phyloP scores from a whole-genome alignment of 2,888 invertebrate genomes.

The Galeopsomyia nigrocyanea region DNA sequence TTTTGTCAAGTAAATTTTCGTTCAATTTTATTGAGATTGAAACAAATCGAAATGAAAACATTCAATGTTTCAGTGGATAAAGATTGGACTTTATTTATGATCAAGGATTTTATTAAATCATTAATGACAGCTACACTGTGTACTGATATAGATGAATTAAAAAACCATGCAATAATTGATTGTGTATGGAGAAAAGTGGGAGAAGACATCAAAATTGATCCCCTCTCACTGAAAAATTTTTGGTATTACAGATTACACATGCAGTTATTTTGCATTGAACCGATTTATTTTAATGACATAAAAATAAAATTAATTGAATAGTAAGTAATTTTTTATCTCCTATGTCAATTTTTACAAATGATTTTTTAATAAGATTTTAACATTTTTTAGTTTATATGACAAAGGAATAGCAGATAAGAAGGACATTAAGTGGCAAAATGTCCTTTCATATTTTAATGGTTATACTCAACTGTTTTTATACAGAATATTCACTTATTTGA shows the following conservation, averaged over 20 bases:
- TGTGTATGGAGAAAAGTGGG: conserved; percentile 59
- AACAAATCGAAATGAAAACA: background rate
- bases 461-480: conserved; percentile 54
- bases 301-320: conserved; percentile 62
- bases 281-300: conserved; percentile 57
- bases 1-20: background rate
- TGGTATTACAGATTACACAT: conserved; percentile 60
- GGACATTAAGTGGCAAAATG: conserved; percentile 57
- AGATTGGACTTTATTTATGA: conserved; percentile 52
- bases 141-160: conserved; percentile 48
- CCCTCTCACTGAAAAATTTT: conserved; percentile 50
- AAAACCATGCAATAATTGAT: conserved; percentile 51
- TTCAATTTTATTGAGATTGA: background rate
- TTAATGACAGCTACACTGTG: conserved; percentile 56
- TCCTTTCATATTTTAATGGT: conserved; percentile 58
- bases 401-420: conserved; percentile 50
- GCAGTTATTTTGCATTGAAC: conserved; percentile 58
- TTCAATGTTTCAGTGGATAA: conserved; percentile 1
- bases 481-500: conserved; percentile 49
- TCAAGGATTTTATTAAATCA: conserved; percentile 52
- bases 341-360: conserved; percentile 17
- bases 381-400: conserved; percentile 53
- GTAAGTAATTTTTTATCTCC: conserved; percentile 51
- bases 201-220: conserved; percentile 51
- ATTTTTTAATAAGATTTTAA: conserved; percentile 3